A percentile compares a stretch with the other conserved stretches of the same genome.
Evolutionary conservation across 2,888 invertebrate genomes (phyloP).

Genomic region (Cerastis leucographa): DNA sequence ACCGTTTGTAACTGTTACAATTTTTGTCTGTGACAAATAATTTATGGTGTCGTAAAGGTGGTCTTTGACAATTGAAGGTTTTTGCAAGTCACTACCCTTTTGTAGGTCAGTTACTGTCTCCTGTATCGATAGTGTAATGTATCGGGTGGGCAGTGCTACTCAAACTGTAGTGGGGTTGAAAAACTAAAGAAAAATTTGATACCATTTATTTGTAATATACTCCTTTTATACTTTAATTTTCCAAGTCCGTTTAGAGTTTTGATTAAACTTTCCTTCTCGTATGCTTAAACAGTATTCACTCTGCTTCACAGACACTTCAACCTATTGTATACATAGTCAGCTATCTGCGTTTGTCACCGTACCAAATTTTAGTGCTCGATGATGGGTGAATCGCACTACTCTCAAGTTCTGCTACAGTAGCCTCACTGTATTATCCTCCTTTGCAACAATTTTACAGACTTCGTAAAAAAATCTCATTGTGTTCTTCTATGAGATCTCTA

Average conservation of each 20-base stretch:
- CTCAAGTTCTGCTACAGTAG: background rate
- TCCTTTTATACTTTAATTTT: background rate
- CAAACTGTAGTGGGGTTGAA: conserved; percentile 68
- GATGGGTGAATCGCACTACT: background rate
- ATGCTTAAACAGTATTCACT: background rate
- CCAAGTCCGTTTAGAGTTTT: background rate
- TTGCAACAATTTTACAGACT: background rate
- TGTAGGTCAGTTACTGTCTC: conserved; percentile 86
- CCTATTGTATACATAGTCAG: too few species aligned
- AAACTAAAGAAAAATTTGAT: background rate
- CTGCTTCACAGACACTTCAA: background rate
- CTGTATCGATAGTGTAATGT: conserved; percentile 76
- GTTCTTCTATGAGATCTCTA: background rate
- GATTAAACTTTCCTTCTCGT: background rate
- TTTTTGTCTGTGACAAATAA: conserved; percentile 80
- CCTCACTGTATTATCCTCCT: too few species aligned
- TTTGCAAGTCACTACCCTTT: conserved; percentile 87
- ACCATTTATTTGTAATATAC: background rate
- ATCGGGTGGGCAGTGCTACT: conserved; percentile 69
- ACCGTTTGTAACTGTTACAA: conserved; percentile 84
- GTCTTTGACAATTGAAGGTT: conserved; percentile 77
- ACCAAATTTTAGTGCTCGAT: background rate
- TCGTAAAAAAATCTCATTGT: background rate
- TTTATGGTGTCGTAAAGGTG: conserved; percentile 86
- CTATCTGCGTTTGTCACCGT: background rate